Conservation (phyloP, 1,140 invertebrate species). For the Choristoneura fumiferana region DNA sequence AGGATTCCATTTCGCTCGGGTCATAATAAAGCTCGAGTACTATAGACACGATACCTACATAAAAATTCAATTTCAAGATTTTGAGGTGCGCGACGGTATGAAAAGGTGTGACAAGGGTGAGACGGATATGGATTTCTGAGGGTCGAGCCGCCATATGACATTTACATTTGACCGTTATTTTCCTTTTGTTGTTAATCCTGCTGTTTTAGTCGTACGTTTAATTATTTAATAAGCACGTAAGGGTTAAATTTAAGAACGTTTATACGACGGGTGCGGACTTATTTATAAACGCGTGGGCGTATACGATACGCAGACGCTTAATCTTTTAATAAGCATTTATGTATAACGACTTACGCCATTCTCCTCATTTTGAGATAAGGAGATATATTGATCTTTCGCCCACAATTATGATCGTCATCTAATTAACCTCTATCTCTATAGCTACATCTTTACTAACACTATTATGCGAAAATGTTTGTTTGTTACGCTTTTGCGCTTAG, state of each 20-base stretch:
- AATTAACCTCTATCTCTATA: no score
- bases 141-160: slow-evolving; percentile 9
- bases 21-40: slow-evolving; percentile 7
- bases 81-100: slow-evolving; percentile 15
- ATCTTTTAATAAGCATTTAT: no score
- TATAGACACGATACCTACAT: slow-evolving; percentile 8
- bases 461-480: no score
- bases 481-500: no score
- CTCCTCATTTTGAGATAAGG: no score
- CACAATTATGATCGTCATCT: no score
- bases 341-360: no score
- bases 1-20: slow-evolving; percentile 17
- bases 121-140: slow-evolving; percentile 9
- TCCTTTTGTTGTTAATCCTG: slow-evolving; percentile 15
- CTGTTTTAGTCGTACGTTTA: slow-evolving; percentile 11
- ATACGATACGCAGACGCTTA: no score
- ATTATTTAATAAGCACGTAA: neutral
- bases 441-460: no score
- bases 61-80: slow-evolving; percentile 19
- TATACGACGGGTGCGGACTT: neutral
- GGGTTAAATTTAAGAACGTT: slow-evolving; percentile 1
- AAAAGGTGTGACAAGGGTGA: slow-evolving; percentile 16
- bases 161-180: slow-evolving; percentile 12
- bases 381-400: no score
- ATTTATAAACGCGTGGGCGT: neutral